Conservation (phyloP, 2,113 vertebrate genomes). For the Vulpes vulpes region DNA sequence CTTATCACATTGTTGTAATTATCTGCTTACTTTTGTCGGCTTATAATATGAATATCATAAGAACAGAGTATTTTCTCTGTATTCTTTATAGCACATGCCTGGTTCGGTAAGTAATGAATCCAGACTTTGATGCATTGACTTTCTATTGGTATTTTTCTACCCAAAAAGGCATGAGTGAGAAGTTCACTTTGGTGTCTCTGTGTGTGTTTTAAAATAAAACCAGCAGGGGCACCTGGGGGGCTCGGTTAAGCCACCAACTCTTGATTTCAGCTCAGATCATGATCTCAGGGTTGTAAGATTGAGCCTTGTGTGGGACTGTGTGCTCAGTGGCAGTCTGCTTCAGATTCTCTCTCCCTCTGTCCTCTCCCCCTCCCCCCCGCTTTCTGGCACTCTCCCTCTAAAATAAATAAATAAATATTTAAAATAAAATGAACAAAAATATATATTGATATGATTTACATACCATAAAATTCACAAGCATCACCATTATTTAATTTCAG, state of each 20-base stretch:
- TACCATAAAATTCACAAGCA: background rate
- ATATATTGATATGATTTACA: background rate
- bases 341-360: background rate
- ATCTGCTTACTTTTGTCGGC: conserved; percentile 9
- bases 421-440: background rate
- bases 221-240: background rate
- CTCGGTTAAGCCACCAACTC: background rate
- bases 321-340: background rate
- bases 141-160: conserved; percentile 23
- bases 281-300: background rate
- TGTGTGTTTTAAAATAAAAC: conserved; percentile 30
- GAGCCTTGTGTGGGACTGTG: background rate
- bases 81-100: background rate
- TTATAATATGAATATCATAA: background rate
- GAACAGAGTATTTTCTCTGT: conserved; percentile 12
- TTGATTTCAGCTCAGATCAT: background rate
- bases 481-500: conserved; percentile 25
- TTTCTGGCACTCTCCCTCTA: background rate
- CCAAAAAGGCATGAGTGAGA: background rate
- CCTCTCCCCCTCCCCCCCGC: background rate
- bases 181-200: background rate
- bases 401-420: background rate
- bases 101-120: background rate
- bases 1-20: background rate
- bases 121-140: background rate